Base-by-base conservation (phyloP, 2,113 vertebrate species). In the Vanacampus margaritifer region DNA sequence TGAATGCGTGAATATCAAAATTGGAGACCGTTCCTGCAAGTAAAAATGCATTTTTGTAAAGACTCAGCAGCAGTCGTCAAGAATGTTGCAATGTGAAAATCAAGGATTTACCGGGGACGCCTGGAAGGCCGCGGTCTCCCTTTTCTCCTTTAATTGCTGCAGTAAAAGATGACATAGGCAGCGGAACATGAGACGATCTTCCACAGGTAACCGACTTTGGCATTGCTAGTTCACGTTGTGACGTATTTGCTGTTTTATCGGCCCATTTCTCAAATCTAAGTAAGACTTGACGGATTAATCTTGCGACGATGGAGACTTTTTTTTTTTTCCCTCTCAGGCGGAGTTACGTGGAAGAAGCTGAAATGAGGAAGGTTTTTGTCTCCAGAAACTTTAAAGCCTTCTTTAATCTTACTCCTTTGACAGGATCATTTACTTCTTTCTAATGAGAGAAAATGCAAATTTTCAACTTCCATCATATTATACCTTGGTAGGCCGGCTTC, bases 131-230 rank as follows among this genome's bases (percentile, higher is more conserved):
- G 0, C 46, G 24, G 0, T 90, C 94, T 77, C 95, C 95, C 78
- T 94, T 95, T 23, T 93, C 89, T 39, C 94, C 92, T 87, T 92
- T 92, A 13, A 24, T 23, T 8, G 67, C 92, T 92, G 60, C 37
- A 76, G 65, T 3, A 69, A 46, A 65, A 72, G 2, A 68, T 17
- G 11, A 39, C 28, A 68, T 56, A 17, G 39, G 60, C 35, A 69
- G 26, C 2, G 24, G 8, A 41, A 17, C 65, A 48, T 82, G 4
- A 64, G 6, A 62, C 12, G 14, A 2, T 21, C 43, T 51, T 57
- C 13, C 26, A 41, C 41, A 74, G 64, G 24, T 70, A 23, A 50
- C n/a, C 35, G 16, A 19, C 36, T 26, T 48, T 5, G 37, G n/a
- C 41, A 23, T 35, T 36, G 36, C 36, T 35, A 36, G 14, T 37